Conservation (phyloP, 2,888 invertebrate genomes). For the Carterocephalus palaemon region DNA sequence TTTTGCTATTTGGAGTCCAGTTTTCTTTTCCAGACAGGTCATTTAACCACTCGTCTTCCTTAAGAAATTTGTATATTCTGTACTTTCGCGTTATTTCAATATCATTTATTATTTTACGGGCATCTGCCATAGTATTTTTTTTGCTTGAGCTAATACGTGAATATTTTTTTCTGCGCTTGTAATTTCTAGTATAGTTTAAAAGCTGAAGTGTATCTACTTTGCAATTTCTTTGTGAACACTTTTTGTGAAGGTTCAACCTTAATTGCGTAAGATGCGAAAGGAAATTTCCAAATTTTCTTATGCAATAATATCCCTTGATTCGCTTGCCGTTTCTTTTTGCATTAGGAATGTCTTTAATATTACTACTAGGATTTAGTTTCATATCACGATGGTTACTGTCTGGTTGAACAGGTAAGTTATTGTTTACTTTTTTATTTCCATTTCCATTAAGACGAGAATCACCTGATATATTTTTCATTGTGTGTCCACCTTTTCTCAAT, state of each 20-base stretch:
- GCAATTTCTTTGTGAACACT: neutral
- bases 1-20: slow-evolving; percentile 7
- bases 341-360: neutral
- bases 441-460: neutral
- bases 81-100: slow-evolving; percentile 40
- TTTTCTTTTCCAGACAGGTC: slow-evolving; percentile 22
- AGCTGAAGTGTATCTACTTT: neutral
- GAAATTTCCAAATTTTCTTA: neutral
- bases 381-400: slow-evolving; percentile 26
- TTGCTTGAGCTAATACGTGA: neutral
- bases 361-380: neutral
- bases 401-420: neutral
- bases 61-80: slow-evolving; percentile 43
- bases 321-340: neutral
- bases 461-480: neutral
- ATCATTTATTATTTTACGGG: slow-evolving; percentile 27
- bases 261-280: neutral
- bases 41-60: slow-evolving; percentile 41
- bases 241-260: neutral
- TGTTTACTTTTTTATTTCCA: slow-evolving; percentile 1
- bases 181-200: slow-evolving; percentile 36
- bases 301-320: neutral
- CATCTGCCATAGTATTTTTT: slow-evolving; percentile 8
- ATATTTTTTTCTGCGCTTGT: slow-evolving; percentile 50
- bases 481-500: neutral